Base-by-base conservation (phyloP, 2,797 vertebrate species). In the Syngnathus acus region DNA sequence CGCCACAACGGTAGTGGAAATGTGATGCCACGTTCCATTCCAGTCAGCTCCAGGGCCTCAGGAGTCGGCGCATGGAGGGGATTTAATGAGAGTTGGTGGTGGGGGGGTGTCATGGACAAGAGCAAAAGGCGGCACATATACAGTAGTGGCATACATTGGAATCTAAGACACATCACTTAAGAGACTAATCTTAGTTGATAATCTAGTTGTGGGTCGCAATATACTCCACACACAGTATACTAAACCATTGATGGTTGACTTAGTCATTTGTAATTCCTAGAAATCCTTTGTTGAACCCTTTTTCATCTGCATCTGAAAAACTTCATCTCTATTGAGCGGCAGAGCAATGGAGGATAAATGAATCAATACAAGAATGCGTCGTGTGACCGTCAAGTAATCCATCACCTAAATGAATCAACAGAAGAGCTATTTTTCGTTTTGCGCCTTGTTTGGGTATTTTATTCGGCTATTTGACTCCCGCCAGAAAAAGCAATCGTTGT, bases 331-430 rank as follows among this genome's bases (percentile, higher is more conserved):
- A 87, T 81, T 70, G 68, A 80, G 65, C 40, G 26, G 26, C 58
- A 13, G 71, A 50, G 70, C 60, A 69, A 74, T 51, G 60, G 60
- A 66, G 63, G 67, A 47, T 63, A 57, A 8, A 55, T 54, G 43
- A 72, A 88, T 89, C 78, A 67, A 86, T 87, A 80, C 17, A 63
- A 73, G 68, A 43, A 67, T 64, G 68, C 67, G 74, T 76, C 74
- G 74, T 71, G 76, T 0, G 21, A 76, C 68, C 26, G 67, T 51
- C 57, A 21, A 64, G 67, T 43, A 45, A 83, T 80, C 76, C 73
- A 77, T 87, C 82, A 81, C 59, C 53, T 60, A 67, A 76, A 76
- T 53, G 0, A 72, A 84, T 86, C 61, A 45, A 32, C 78, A 75
- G 11, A 71, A 68, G 37, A 60, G 38, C 50, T 40, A 68, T 72